Evolutionary conservation across 2,113 vertebrate species (phyloP).

Genomic region (Nerophis lumbriciformis): DNA sequence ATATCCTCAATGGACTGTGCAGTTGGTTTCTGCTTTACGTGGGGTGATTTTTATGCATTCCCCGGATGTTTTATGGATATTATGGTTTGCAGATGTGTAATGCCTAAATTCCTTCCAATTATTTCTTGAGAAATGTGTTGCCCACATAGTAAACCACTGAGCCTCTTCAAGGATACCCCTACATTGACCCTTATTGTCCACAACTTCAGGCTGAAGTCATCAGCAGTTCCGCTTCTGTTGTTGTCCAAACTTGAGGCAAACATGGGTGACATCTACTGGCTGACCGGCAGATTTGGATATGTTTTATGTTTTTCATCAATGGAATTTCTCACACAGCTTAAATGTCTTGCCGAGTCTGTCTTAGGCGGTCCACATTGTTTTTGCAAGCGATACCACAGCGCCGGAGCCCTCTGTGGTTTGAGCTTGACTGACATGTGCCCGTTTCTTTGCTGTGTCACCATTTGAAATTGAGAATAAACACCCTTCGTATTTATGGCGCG

Average conservation of each 20-base stretch:
- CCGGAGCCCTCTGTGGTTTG: conserved; percentile 38
- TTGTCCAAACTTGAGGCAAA: conserved; percentile 28
- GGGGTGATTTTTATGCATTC: neutral
- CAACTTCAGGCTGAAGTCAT: conserved; percentile 1
- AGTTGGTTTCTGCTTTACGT: no score
- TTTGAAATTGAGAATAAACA: conserved; percentile 51
- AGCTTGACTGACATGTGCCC: conserved; percentile 30
- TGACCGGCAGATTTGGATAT: conserved; percentile 17
- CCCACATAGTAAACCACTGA: neutral
- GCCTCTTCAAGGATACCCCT: conserved; percentile 4
- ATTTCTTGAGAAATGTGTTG: conserved; percentile 11
- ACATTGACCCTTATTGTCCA: neutral
- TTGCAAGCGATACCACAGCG: conserved; percentile 35
- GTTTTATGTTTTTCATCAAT: conserved; percentile 44
- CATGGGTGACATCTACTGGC: conserved; percentile 73
- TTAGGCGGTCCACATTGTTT: conserved; percentile 30
- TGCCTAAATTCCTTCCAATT: conserved; percentile 8
- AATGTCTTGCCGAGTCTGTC: conserved; percentile 34
- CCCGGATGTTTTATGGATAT: neutral
- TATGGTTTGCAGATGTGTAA: conserved; percentile 6
- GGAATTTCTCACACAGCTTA: conserved; percentile 48
- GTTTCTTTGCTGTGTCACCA: conserved; percentile 33
- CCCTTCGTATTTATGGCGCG: conserved; percentile 45
- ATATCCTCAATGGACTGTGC: neutral
- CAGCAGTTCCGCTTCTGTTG: neutral